Percentiles rank a stretch among this genome's conserved stretches.
Conservation (phyloP, 2,797 vertebrate species). For the Neoniphon sammara region DNA sequence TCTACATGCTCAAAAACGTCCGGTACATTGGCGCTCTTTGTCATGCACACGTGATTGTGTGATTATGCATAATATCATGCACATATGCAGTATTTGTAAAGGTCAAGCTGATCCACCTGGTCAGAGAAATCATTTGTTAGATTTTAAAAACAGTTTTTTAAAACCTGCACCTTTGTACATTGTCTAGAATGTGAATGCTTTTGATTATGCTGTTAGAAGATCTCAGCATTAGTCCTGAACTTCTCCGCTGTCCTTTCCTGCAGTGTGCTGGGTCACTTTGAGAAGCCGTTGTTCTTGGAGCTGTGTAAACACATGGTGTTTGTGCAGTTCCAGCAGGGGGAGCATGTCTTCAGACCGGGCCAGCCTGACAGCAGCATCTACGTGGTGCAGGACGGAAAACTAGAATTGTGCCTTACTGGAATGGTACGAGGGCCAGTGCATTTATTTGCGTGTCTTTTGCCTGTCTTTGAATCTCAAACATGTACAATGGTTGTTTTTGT, state of each 20-base stretch:
- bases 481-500: conserved; percentile 36
- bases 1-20: conserved; percentile 99
- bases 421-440: conserved; percentile 68
- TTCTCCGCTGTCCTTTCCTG: conserved; percentile 15
- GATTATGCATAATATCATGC: neutral
- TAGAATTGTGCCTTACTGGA: conserved; percentile 93
- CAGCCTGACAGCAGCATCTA: conserved; percentile 96
- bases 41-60: neutral
- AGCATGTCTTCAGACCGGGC: conserved; percentile 92
- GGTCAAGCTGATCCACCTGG: too few relatives aligned
- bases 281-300: conserved; percentile 95
- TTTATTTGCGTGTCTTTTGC: neutral
- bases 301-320: conserved; percentile 97
- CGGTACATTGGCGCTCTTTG: conserved; percentile 79
- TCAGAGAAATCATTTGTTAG: too few relatives aligned
- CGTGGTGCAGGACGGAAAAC: conserved; percentile 93
- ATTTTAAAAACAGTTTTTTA: too few relatives aligned
- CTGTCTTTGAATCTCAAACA: neutral
- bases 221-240: neutral
- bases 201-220: neutral
- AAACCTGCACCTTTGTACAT: too few relatives aligned
- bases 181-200: too few relatives aligned
- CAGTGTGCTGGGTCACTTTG: conserved; percentile 96
- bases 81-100: too few relatives aligned
- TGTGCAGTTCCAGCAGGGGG: conserved; percentile 91